Base-by-base conservation (phyloP, 2,113 vertebrate genomes). In the Coptodon rendalli region DNA sequence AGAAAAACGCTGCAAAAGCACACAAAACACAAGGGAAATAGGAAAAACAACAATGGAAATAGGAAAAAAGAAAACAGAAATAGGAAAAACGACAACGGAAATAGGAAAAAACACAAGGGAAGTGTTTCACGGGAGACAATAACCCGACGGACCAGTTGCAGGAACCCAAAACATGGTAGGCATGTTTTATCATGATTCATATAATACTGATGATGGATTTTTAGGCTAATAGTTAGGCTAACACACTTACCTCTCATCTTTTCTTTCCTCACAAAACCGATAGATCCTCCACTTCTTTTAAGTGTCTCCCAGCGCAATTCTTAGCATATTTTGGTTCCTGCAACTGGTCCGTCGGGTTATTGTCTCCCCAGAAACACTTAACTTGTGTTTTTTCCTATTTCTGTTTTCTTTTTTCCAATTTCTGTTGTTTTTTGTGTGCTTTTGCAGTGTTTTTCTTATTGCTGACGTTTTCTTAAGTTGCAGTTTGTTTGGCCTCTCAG, bases 401-500 rank as follows among this genome's bases (percentile, higher is more conserved):
- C 54, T 1, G 2, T 54, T 54, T n/a, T 54, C 53, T 4, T 56
- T 3, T 56, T 56, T 56, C 53, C 12, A 29, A 57, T 29, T 57
- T 57, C 56, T 29, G 29, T 57, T 14, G 54, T 56, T 22, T 56
- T 56, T 57, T 27, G 6, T 57, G 24, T 57, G 54, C 54, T 14
- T 27, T 57, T 57, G 6, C 12, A 27, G 22, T 1, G 1, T 57
- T 57, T 27, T 57, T 27, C 54, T 57, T 27, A 27, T 57, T 57
- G 24, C 3, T 57, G 24, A 12, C 14, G 54, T 57, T 29, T 57
- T 2, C 24, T 29, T 29, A 57, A 8, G 8, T 1, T 57, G 56
- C 24, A 57, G 0, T 16, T 1, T 1, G 3, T 57, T 57, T 1
- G 54, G 54, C 4, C 56, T 1, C 7, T 29, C 13, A 29, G 56